These are phyloP conservation scores for Timema podura DNA, from an alignment of 2,888 invertebrate species.

Conservation along the genomic window DNA sequence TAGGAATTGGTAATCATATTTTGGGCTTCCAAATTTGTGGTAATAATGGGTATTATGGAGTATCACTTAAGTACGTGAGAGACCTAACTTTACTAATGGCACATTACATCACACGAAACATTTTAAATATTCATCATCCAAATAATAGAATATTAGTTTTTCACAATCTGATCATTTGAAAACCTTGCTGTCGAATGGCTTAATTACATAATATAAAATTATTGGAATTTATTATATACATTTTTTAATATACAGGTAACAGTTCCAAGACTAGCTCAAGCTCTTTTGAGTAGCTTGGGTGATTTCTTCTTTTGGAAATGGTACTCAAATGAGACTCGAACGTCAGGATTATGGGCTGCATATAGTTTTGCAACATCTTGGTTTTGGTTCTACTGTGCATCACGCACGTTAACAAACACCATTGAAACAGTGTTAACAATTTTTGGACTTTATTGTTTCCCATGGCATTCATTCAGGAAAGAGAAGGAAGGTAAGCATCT, in stretches of 20 bases:
- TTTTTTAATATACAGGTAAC: conserved; percentile 43
- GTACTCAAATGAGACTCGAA: conserved; percentile 37
- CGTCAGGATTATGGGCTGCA: conserved; percentile 65
- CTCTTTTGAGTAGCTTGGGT: conserved; percentile 67
- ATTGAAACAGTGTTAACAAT: conserved; percentile 78
- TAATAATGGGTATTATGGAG: no score
- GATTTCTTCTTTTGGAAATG: conserved; percentile 65
- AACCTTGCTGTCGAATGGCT: no score
- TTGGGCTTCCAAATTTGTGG: no score
- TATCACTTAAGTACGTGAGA: no score
- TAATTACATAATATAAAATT: no score
- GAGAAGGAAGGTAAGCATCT: no score
- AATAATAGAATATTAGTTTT: no score
- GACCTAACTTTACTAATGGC: no score
- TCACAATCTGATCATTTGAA: no score
- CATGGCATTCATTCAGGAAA: conserved; percentile 52
- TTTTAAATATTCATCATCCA: no score
- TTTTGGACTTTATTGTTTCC: conserved; percentile 75
- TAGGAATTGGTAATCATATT: no score
- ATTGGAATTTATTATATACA: not conserved
- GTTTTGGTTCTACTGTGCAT: conserved; percentile 89
- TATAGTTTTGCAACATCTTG: conserved; percentile 73
- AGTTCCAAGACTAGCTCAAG: conserved; percentile 78
- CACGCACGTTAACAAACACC: conserved; percentile 84
- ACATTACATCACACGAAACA: no score